These are phyloP conservation scores for Prosopocoilus inquinatus DNA, from an alignment of 2,888 invertebrate genomes.

Conservation along the genomic window DNA sequence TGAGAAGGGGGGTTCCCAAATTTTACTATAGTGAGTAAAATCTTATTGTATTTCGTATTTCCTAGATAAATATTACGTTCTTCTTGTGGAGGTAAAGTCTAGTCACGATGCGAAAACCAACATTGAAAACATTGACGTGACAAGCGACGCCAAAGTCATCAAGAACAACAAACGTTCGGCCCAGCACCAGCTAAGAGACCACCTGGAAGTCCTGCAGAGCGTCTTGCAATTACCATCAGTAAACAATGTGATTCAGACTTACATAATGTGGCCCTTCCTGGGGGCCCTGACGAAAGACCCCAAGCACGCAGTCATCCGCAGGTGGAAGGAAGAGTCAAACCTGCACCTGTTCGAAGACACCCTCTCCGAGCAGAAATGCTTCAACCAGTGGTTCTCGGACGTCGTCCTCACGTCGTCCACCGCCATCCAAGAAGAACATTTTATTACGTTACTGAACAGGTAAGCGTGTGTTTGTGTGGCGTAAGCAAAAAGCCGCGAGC, in stretches of 20 bases:
- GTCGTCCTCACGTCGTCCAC: slow-evolving; percentile 30
- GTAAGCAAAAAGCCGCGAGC: background rate
- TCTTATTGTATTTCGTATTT: too few relatives aligned
- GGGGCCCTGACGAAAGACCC: slow-evolving; percentile 40
- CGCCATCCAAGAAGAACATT: slow-evolving; percentile 29
- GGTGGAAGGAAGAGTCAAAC: slow-evolving; percentile 44
- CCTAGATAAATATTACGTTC: slow-evolving; percentile 33
- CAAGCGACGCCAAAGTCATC: slow-evolving; percentile 42
- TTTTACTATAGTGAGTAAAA: too few relatives aligned
- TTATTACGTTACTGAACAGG: slow-evolving; percentile 40
- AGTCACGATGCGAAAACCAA: slow-evolving; percentile 37
- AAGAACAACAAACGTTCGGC: slow-evolving; percentile 47
- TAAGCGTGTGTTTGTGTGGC: slow-evolving; percentile 20
- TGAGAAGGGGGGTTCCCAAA: too few relatives aligned
- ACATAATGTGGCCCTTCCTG: slow-evolving; percentile 47
- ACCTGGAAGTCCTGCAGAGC: slow-evolving; percentile 41
- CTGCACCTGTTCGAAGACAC: slow-evolving; percentile 42
- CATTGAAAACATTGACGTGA: slow-evolving; percentile 33
- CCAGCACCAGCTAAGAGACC: slow-evolving; percentile 46
- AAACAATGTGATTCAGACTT: slow-evolving; percentile 34
- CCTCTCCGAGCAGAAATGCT: slow-evolving; percentile 33
- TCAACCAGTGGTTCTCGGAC: slow-evolving; percentile 40
- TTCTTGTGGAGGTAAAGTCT: slow-evolving; percentile 44
- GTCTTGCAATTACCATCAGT: slow-evolving; percentile 24
- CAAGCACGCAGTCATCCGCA: slow-evolving; percentile 35